A percentile compares a stretch with the other conserved stretches of the same genome.
phyloP scores from a whole-genome alignment of 2,888 invertebrate genomes.

The Atrina japonica region DNA sequence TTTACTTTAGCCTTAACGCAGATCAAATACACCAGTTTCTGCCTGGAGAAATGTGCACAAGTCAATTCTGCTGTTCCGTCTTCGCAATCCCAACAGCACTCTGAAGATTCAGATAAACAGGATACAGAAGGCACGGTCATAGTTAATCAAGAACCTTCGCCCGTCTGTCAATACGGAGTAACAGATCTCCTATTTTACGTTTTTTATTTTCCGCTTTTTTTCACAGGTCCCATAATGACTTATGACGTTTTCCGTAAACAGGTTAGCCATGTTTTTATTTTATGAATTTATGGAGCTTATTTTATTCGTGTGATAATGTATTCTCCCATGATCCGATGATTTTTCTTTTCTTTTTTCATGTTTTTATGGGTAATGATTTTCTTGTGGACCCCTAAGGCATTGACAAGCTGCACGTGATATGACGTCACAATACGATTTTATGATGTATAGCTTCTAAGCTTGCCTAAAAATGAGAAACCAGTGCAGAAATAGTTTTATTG shows the following conservation, averaged over 20 bases:
- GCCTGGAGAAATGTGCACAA: constrained; percentile 82
- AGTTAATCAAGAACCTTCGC: not conserved
- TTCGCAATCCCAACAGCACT: not conserved
- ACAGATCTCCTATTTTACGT: constrained; percentile 87
- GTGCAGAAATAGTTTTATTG: no score
- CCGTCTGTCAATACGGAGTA: constrained; percentile 47
- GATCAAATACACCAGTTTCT: constrained; percentile 87
- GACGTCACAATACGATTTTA: no score
- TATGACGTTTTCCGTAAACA: constrained; percentile 86
- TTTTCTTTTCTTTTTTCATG: no score
- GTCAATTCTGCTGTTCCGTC: not conserved
- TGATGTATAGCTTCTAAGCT: no score
- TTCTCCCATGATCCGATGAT: no score
- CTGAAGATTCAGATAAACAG: not conserved
- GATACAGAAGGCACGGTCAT: not conserved
- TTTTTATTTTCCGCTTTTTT: constrained; percentile 91
- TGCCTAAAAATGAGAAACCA: no score
- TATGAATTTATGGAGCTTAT: no score
- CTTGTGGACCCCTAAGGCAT: no score
- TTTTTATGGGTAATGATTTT: no score
- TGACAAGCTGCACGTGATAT: no score
- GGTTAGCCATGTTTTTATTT: constrained; percentile 80
- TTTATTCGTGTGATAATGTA: no score
- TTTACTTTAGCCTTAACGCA: constrained; percentile 84
- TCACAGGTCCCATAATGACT: constrained; percentile 91